Base-by-base conservation (phyloP, 2,797 vertebrate genomes). In the Anabacerthia variegaticeps region DNA sequence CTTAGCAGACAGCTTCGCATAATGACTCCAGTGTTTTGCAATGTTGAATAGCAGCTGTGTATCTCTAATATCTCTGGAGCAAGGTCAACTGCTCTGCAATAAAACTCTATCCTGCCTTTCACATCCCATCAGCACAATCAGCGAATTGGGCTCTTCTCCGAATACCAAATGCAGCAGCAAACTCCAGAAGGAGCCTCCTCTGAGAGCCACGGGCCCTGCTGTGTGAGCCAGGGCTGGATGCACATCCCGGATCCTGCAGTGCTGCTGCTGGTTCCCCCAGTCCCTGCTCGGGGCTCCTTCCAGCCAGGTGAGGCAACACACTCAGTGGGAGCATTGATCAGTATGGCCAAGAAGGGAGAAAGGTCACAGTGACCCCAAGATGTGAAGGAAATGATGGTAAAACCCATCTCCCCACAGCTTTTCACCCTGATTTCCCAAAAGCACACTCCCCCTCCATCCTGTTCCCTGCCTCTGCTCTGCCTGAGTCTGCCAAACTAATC, bases 61-160 rank as follows among this genome's bases (percentile, higher is more conserved):
- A 84, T 95, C 10, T 1, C 34, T 77, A 86, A 85, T 79, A 91
- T 68, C 77, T 87, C 86, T 49, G 79, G 93, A 95, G 84, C 79
- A 56, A 82, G 95, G 93, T 96, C 95, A 97, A 93, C 87, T 67
- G 61, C 84, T 94, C 62, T 68, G 73, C 89, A 66, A 82, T 89
- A 91, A 95, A 95, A 93, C 77, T 69, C 85, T 21, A 79, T 69
- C 93, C 88, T 88, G 88, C 71, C 91, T 97, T 95, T 96, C 88
- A 66, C 14, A 93, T 82, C 84, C 92, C 92, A 95, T 86, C 91
- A 96, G 91, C 80, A 93, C 92, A 49, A 82, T 76, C 94, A 77
- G 83, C 0, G 2, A 93, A 59, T 14, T 65, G 77, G 87, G 76
- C 91, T 86, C 76, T 37, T 74, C 78, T 46, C 78, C 19, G 32